Conservation (phyloP, 23 tunicate species). For the Ascidia mentula region DNA sequence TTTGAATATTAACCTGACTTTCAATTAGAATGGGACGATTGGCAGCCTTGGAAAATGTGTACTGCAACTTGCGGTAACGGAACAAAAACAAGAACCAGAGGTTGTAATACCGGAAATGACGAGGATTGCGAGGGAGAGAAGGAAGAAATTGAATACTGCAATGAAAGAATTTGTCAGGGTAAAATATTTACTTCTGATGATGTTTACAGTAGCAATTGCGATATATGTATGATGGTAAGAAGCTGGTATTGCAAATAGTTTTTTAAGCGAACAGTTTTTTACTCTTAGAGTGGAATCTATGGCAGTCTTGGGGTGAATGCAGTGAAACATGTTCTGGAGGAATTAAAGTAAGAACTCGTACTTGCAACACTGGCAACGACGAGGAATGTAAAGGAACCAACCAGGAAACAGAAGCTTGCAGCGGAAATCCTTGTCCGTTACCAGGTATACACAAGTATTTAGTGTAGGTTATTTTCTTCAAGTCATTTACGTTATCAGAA, state of each 20-base stretch:
- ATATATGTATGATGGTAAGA: no score
- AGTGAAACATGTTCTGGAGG: conserved; percentile 57
- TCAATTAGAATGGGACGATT: background rate
- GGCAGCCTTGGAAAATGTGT: background rate
- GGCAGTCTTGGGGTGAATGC: conserved; percentile 44
- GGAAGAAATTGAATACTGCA: background rate
- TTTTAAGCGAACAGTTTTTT: no score
- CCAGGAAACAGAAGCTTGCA: background rate
- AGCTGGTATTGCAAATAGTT: no score
- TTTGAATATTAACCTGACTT: no score
- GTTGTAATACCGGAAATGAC: conserved; percentile 16
- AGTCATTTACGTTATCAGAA: no score
- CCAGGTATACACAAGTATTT: no score
- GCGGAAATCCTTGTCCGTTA: background rate
- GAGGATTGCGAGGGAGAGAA: conserved; percentile 15
- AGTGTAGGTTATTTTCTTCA: no score
- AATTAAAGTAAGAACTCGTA: conserved; percentile 14
- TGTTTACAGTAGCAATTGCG: no score
- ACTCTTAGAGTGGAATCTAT: conserved; percentile 26
- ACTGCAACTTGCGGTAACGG: background rate
- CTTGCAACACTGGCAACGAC: conserved; percentile 13
- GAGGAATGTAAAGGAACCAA: background rate
- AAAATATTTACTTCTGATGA: no score
- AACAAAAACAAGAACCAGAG: background rate
- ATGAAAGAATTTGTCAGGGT: background rate